A percentile compares a stretch with the other conserved stretches of the same genome.
Evolutionary conservation across 2,888 invertebrate species (phyloP).

Genomic region (Clostera curtula): DNA sequence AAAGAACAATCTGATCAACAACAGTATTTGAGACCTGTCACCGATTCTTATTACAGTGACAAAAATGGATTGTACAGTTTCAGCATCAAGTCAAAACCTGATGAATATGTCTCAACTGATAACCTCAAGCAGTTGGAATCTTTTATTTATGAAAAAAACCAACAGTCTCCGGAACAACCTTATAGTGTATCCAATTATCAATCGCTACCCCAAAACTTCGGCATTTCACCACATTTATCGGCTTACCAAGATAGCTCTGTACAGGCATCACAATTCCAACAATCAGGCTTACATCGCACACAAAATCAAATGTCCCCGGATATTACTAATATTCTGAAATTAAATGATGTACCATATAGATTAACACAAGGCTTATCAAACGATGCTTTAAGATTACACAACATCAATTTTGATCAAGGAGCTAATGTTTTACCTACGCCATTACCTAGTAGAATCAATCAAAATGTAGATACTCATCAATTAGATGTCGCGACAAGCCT

Average conservation of each 20-base stretch:
- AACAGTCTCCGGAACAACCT: constrained; percentile 30
- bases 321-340: constrained; percentile 45
- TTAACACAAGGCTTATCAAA: constrained; percentile 43
- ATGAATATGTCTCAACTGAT: constrained; percentile 36
- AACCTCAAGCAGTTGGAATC: constrained; percentile 38
- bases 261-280: constrained; percentile 40
- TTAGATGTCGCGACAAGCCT: constrained; percentile 53
- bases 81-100: constrained; percentile 52
- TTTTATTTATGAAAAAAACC: constrained; percentile 38
- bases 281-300: constrained; percentile 35
- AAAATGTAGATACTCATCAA: constrained; percentile 61
- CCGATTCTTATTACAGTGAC: constrained; percentile 60
- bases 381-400: constrained; percentile 41
- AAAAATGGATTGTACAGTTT: constrained; percentile 54
- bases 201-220: constrained; percentile 31
- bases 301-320: constrained; percentile 38
- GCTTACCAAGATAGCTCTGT: constrained; percentile 42
- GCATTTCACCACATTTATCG: constrained; percentile 32
- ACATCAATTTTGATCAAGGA: constrained; percentile 47
- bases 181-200: constrained; percentile 35
- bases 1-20: constrained; percentile 49
- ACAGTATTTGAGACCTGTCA: constrained; percentile 47
- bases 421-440: constrained; percentile 37
- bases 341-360: constrained; percentile 58
- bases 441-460: constrained; percentile 54